A percentile compares a stretch with the other conserved stretches of the same genome.
Conservation (phyloP, 1,140 invertebrate species). For the Trichogramma pretiosum region DNA sequence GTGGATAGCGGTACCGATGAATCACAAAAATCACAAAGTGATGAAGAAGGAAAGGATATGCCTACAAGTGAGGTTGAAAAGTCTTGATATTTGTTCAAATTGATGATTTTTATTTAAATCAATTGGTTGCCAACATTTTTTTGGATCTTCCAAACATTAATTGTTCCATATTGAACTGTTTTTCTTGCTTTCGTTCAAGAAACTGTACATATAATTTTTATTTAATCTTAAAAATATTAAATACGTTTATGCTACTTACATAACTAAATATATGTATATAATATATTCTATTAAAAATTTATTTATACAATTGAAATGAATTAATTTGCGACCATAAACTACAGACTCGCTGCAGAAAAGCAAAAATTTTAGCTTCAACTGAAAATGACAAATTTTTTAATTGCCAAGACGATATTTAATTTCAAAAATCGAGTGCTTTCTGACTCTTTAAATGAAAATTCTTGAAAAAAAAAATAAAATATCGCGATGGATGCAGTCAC, state of each 20-base stretch:
- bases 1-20: slow-evolving; percentile 1
- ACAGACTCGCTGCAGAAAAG: slow-evolving; percentile 16
- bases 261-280: slow-evolving; percentile 25
- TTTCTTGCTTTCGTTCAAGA: slow-evolving; percentile 27
- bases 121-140: slow-evolving; percentile 11
- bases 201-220: slow-evolving; percentile 31
- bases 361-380: no score
- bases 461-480: no score
- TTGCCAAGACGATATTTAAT: no score
- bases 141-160: slow-evolving; percentile 4
- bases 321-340: slow-evolving; percentile 20
- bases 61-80: slow-evolving; percentile 1
- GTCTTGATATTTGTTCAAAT: slow-evolving; percentile 10
- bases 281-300: no score
- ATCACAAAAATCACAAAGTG: slow-evolving; percentile 15
- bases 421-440: no score
- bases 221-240: slow-evolving; percentile 32
- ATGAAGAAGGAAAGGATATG: slow-evolving; percentile 13
- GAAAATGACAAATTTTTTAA: no score
- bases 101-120: slow-evolving; percentile 16
- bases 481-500: no score
- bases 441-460: no score
- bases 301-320: slow-evolving; percentile 31
- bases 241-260: slow-evolving; percentile 29
- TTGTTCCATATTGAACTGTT: slow-evolving; percentile 14